These are phyloP conservation scores for Aspidapion aeneum DNA, from an alignment of 2,888 invertebrate species.

Conservation along the genomic window DNA sequence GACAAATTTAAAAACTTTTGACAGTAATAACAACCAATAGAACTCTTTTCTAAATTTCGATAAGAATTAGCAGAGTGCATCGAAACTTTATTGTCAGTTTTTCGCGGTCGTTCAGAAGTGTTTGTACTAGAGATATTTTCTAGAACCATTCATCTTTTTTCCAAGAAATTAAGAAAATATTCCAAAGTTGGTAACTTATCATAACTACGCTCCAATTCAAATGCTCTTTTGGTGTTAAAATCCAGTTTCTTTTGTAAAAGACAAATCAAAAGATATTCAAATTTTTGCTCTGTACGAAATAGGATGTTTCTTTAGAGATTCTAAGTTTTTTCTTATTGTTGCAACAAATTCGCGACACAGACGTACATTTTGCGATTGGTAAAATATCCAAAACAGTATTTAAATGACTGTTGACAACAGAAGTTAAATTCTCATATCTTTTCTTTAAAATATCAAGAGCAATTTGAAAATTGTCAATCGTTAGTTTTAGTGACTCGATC, in stretches of 20 bases:
- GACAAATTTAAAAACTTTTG: neutral
- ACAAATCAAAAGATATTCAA: neutral
- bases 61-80: neutral
- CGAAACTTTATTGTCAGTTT: neutral
- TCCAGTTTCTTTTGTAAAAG: neutral
- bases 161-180: neutral
- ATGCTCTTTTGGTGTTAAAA: neutral
- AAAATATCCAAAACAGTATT: neutral
- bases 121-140: neutral
- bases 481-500: neutral
- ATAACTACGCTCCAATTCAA: neutral
- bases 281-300: neutral
- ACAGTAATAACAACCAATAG: neutral
- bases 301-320: neutral
- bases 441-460: neutral
- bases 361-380: neutral
- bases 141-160: neutral
- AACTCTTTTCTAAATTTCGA: neutral
- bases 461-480: neutral
- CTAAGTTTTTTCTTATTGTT: neutral
- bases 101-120: neutral
- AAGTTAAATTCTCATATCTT: neutral
- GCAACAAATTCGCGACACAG: neutral
- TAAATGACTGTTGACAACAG: neutral
- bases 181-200: neutral